Conservation (phyloP, 2,113 vertebrate species). For the Argyrosomus japonicus region DNA sequence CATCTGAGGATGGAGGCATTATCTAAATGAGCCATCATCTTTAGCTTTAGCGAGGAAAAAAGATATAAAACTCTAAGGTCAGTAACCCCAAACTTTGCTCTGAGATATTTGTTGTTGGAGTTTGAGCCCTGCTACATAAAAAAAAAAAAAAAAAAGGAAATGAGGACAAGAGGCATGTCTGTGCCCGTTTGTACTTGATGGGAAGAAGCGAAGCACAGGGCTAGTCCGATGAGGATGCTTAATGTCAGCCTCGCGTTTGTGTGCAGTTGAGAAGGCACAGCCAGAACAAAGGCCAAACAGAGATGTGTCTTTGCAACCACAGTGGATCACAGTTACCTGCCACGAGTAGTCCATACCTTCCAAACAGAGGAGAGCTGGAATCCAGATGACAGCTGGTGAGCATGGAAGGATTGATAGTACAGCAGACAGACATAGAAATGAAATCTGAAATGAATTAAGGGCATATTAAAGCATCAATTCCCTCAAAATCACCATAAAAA, state of each 20-base stretch:
- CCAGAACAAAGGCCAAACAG: conserved; percentile 19
- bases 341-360: not conserved
- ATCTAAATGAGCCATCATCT: conserved; percentile 46
- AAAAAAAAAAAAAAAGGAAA: not conserved
- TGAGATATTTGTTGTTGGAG: conserved; percentile 50
- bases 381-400: not conserved
- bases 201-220: conserved; percentile 1
- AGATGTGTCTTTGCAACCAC: conserved; percentile 15
- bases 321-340: conserved; percentile 9
- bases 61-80: not conserved
- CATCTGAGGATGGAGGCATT: conserved; percentile 26
- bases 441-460: not conserved
- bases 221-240: conserved; percentile 17
- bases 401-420: not conserved
- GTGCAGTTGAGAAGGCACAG: conserved; percentile 53
- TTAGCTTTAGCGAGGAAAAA: not conserved
- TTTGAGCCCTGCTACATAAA: conserved; percentile 18
- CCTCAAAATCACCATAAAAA: not conserved
- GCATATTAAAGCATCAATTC: not conserved
- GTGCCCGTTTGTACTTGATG: conserved; percentile 1
- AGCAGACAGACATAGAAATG: not conserved
- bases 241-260: conserved; percentile 52
- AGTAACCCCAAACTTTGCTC: conserved; percentile 51
- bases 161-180: conserved; percentile 3
- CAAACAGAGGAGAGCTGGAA: not conserved